phyloP scores from a whole-genome alignment of 2,113 vertebrate genomes.

The Urocitellus parryii region DNA sequence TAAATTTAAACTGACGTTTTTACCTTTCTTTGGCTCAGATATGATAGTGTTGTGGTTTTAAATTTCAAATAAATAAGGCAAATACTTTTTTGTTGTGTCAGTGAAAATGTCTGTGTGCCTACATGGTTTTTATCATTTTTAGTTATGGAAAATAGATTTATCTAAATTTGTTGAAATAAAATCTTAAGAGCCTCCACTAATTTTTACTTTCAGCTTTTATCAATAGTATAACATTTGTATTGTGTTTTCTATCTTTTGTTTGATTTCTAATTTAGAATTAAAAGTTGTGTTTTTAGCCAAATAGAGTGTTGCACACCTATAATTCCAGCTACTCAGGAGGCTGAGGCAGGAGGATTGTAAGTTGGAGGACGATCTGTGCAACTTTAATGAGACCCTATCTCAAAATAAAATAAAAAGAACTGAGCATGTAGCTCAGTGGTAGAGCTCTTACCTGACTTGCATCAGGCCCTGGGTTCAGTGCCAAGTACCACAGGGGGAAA shows the following conservation, averaged over 20 bases:
- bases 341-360: neutral
- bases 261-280: conserved; percentile 30
- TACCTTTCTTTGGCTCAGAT: conserved; percentile 5
- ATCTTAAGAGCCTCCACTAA: conserved; percentile 39
- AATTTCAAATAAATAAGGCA: conserved; percentile 26
- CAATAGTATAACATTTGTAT: conserved; percentile 40
- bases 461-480: neutral
- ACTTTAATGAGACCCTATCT: neutral
- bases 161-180: conserved; percentile 57
- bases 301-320: neutral
- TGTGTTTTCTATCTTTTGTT: conserved; percentile 38
- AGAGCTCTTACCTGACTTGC: neutral
- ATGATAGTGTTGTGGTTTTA: conserved; percentile 9
- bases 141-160: conserved; percentile 14
- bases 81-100: neutral
- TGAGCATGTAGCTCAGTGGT: neutral
- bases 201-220: conserved; percentile 57
- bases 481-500: neutral
- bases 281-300: conserved; percentile 13
- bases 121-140: neutral
- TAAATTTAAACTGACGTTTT: conserved; percentile 43
- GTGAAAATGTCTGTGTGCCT: neutral
- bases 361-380: neutral
- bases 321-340: neutral
- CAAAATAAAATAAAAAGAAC: neutral